Evolutionary conservation across 2,888 invertebrate genomes (phyloP).

Genomic region (Hedya salicella): DNA sequence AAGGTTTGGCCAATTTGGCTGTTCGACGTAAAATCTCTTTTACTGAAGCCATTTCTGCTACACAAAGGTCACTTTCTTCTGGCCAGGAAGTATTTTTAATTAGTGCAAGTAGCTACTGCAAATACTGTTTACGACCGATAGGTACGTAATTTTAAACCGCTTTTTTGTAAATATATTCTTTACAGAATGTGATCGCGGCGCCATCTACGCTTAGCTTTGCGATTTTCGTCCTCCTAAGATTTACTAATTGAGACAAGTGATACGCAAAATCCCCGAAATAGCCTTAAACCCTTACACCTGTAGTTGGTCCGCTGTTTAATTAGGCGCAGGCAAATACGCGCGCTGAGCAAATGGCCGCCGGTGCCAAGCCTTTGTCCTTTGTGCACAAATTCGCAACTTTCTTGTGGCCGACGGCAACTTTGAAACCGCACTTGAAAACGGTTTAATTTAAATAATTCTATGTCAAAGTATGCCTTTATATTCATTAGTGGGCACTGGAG

Average conservation of each 20-base stretch:
- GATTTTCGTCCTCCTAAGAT: no score
- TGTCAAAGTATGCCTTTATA: conserved; percentile 62
- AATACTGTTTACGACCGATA: no score
- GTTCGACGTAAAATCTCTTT: no score
- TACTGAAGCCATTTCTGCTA: no score
- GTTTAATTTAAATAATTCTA: conserved; percentile 76
- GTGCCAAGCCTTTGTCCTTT: conserved; percentile 80
- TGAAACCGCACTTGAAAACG: conserved; percentile 69
- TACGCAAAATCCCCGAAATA: conserved; percentile 49
- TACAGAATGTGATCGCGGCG: no score
- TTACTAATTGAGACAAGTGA: conserved; percentile 8
- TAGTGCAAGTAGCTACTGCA: no score
- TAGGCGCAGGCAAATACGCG: conserved; percentile 82
- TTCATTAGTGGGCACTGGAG: conserved; percentile 50
- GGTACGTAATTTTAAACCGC: no score
- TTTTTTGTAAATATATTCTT: no score
- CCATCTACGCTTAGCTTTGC: no score
- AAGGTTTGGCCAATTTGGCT: no score
- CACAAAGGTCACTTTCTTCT: no score
- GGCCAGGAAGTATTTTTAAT: no score
- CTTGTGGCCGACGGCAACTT: conserved; percentile 72
- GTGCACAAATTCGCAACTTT: conserved; percentile 76
- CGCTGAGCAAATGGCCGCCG: conserved; percentile 76
- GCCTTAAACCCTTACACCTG: conserved; percentile 64
- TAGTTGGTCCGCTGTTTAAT: conserved; percentile 77